A percentile compares a stretch with the other conserved stretches of the same genome.
Conservation (phyloP, 2,113 vertebrate genomes). For the Onychorhynchus coronatus region DNA sequence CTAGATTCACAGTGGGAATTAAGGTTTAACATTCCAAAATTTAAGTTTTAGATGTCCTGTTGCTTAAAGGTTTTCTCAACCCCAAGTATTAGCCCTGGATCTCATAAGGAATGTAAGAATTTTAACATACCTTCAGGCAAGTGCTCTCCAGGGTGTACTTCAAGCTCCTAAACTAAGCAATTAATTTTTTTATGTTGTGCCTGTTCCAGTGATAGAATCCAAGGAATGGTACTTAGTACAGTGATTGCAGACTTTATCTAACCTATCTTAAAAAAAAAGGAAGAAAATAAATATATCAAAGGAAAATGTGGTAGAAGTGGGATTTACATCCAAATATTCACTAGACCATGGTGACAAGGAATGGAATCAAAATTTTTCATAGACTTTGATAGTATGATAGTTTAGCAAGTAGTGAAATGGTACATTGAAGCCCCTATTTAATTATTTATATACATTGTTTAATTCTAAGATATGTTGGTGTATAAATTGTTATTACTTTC, state of each 20-base stretch:
- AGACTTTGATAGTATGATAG: neutral
- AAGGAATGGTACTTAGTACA: neutral
- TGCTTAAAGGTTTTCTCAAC: neutral
- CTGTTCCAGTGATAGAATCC: neutral
- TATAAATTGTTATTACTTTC: neutral
- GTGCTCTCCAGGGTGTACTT: neutral
- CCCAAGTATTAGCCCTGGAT: neutral
- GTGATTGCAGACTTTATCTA: neutral
- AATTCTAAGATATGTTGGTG: neutral
- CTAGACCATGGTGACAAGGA: neutral
- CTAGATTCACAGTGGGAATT: neutral
- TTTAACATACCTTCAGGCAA: conserved; percentile 1
- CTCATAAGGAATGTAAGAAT: neutral
- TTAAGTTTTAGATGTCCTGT: neutral
- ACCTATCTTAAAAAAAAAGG: neutral
- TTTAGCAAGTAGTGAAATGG: neutral
- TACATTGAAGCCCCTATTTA: neutral
- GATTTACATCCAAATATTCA: neutral
- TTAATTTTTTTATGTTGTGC: neutral
- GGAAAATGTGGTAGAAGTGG: neutral
- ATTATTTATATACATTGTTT: neutral
- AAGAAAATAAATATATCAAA: neutral
- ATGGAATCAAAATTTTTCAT: neutral
- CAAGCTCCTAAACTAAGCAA: neutral
- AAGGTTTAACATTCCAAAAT: neutral